Evolutionary conservation across 1,140 invertebrate species (phyloP), one percentile per base, ranked within the genome.

Genomic region (Micrasema minimum): DNA sequence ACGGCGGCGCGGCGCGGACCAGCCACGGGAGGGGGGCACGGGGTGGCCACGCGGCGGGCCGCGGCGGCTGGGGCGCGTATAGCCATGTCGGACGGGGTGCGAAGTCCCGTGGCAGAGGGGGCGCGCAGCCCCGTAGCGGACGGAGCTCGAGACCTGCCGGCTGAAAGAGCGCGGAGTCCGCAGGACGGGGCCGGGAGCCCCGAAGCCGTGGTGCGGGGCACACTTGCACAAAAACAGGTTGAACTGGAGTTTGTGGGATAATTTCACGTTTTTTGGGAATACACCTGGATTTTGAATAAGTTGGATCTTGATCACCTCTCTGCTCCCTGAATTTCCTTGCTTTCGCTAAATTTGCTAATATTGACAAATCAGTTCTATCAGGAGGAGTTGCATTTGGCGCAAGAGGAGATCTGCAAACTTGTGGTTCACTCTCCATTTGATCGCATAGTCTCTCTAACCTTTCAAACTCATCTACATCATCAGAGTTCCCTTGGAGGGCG

Each of bases 381-480:
- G 26, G 26, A 31, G 26, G 26, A 31, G 26, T 31, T 31, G 2
- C 26, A 4, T n/a, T n/a, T n/a, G n/a, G n/a, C n/a, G n/a, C n/a
- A n/a, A n/a, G n/a, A n/a, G n/a, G n/a, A 31, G 7, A 31, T 31
- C 26, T 31, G 2, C 26, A 7, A 31, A 31, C n/a, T 31, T 7
- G 26, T 31, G 2, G 26, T 31, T 31, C n/a, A n/a, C n/a, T n/a
- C n/a, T n/a, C n/a, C n/a, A n/a, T n/a, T n/a, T n/a, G n/a, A n/a
- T n/a, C n/a, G n/a, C n/a, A n/a, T n/a, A 46, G 6, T 51, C 48
- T 20, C 20, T 22, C 48, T 3, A 51, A 12, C 7, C 7, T 23
- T 23, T 51, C 48, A 51, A 51, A 51, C 9, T 51, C 48, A 22
- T 51, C 48, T 3, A 12, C 9, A 11, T 51, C 48, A 18, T 51